Evolutionary conservation across 1,140 invertebrate genomes (phyloP), one percentile per base, ranked within the genome.

Genomic region (Babylonia areolata): DNA sequence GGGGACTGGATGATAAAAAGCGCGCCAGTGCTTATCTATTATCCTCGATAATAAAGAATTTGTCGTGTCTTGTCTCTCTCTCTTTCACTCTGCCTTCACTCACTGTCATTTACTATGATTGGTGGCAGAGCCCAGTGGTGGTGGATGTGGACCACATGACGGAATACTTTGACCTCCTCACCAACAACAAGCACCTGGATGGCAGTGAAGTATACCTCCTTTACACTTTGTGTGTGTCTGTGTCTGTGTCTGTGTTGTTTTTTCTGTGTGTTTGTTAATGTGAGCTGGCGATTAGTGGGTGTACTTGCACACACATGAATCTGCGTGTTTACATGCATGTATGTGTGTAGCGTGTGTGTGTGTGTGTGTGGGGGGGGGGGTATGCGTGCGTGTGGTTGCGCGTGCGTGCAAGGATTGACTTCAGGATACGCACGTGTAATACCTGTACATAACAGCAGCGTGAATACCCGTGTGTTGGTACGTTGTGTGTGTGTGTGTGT

Each of bases 181-280:
- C 92, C 0, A 85, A 87, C 39, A 94, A 94, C 91, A 93, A 93
- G 88, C 92, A 93, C 88, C 80, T 94, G 31, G 92, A 94, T 89
- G 90, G 94, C 54, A 94, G 93, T 92, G 93, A 94, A 91, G 94
- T 94, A 90, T 86, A 84, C 20, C 20, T 51, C 46, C 20, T 51
- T 51, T 20, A n/a, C n/a, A n/a, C n/a, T 64, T 12, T 64, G 20
- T 64, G 58, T 64, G 20, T 64, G 58, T 64, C 12, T 64, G 58
- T 64, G 20, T 64, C 15, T 64, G 20, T 64, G 58, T 64, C 0
- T 64, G 58, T 64, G n/a, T n/a, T n/a, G 28, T n/a, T n/a, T 5
- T 0, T 0, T n/a, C 15, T 64, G 58, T 64, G 58, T 64, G 58
- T 64, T 12, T 2, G 58, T n/a, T 12, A 12, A 23, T 64, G 58